phyloP scores from a whole-genome alignment of 2,797 vertebrate genomes.

The Apogon hyalosoma region DNA sequence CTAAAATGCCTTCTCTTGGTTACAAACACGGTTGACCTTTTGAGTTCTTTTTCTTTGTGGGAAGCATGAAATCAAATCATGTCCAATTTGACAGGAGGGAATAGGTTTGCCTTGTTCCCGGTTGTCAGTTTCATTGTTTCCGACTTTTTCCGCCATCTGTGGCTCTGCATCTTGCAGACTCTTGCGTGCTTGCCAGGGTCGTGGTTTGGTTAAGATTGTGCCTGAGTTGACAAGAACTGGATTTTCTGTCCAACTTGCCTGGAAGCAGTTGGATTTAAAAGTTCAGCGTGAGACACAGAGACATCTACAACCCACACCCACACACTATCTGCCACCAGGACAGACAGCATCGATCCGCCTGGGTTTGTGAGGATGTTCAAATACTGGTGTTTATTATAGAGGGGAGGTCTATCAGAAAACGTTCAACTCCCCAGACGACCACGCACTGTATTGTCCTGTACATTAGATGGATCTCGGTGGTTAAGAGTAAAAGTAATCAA shows the following conservation, averaged over 20 bases:
- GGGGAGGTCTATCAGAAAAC: not conserved
- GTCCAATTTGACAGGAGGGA: constrained; percentile 49
- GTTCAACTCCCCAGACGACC: not conserved
- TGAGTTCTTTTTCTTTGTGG: constrained; percentile 32
- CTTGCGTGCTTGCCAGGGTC: constrained; percentile 5
- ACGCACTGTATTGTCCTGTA: too few relatives aligned
- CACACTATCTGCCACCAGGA: not conserved
- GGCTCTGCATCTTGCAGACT: not conserved
- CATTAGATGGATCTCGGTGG: too few relatives aligned
- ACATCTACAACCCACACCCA: constrained; percentile 10
- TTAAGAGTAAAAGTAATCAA: too few relatives aligned
- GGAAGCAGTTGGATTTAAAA: constrained; percentile 13
- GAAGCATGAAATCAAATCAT: constrained; percentile 62
- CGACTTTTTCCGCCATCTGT: constrained; percentile 14
- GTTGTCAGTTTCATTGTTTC: constrained; percentile 19
- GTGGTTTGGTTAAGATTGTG: not conserved
- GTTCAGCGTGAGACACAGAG: constrained; percentile 13
- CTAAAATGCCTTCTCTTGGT: constrained; percentile 28
- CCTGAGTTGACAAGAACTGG: not conserved
- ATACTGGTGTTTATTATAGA: not conserved
- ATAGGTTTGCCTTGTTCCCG: constrained; percentile 47
- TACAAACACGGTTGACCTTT: constrained; percentile 69
- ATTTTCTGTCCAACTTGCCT: constrained; percentile 2
- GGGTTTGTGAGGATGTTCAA: constrained; percentile 10
- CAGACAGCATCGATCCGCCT: not conserved